Evolutionary conservation across 2,113 vertebrate species (phyloP), one percentile per base, ranked within the genome.

Genomic region (Alectura lathami): DNA sequence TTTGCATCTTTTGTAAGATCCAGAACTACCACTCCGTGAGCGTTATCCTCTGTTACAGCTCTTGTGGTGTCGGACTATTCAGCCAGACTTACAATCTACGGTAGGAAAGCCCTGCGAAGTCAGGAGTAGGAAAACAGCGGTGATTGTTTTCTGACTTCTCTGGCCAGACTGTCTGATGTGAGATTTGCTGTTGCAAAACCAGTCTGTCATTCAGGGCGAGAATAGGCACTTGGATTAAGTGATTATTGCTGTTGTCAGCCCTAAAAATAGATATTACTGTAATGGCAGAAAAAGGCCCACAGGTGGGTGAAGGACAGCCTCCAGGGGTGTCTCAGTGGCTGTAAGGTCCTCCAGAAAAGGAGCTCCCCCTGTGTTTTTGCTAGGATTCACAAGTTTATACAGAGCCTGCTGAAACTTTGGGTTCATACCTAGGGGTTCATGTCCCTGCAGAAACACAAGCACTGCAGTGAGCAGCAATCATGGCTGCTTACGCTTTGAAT

Each of bases 151-250:
- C 89, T 73, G 83, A 63, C 34, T 59, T 74, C 34, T 63, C 30
- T 91, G 38, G 34, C 67, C 68, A 81, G 86, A 53, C 40, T 83
- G 82, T 56, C 34, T 91, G 40, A 30, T 81, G 24, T 36, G 73
- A 80, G 86, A n/a, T 91, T 76, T 87, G 82, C 84, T 85, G 34
- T 73, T 94, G 74, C 84, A 85, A 89, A 94, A 40, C 29, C 32
- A 63, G 62, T 50, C 75, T 85, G 75, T 89, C 78, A 63, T 85
- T 89, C 53, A 50, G 91, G 87, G 56, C 89, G 78, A 96, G 84
- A 57, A 85, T 66, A 72, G 86, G 69, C 92, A 83, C 73, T 50
- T 94, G 94, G 93, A 94, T 97, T 93, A 97, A 92, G 89, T 77
- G 94, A 95, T 96, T 95, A 87, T 87, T 70, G 11, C 53, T 92